phyloP scores from a whole-genome alignment of 2,888 invertebrate species.

The Drosophila multiciliata region DNA sequence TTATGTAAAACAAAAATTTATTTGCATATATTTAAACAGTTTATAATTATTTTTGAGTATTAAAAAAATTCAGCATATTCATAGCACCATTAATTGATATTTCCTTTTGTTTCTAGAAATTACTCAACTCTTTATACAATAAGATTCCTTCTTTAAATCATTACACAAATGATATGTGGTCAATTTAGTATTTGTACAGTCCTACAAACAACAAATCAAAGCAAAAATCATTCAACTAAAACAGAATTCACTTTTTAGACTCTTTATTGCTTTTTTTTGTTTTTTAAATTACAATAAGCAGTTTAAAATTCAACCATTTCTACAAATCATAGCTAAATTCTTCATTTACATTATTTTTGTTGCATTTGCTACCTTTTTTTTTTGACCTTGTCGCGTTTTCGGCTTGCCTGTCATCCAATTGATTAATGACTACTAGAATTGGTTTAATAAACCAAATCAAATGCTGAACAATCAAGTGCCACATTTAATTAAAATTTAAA shows the following conservation, averaged over 20 bases:
- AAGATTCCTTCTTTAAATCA: not conserved
- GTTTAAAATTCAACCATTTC: not conserved
- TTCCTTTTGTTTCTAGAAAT: too few relatives aligned
- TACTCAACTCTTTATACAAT: too few relatives aligned
- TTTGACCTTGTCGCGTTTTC: constrained; percentile 4
- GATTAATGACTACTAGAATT: constrained; percentile 44
- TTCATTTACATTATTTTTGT: not conserved
- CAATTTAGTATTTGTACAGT: not conserved
- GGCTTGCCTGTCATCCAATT: constrained; percentile 25
- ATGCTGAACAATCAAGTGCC: constrained; percentile 46
- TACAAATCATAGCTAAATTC: not conserved
- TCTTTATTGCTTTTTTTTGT: not conserved
- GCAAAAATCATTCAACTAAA: not conserved
- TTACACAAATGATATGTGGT: not conserved
- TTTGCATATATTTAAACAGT: too few relatives aligned
- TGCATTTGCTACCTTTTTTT: not conserved
- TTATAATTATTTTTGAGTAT: too few relatives aligned
- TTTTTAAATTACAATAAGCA: not conserved
- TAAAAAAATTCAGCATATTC: too few relatives aligned
- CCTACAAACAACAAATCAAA: not conserved
- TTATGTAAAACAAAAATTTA: not conserved
- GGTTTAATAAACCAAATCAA: constrained; percentile 33
- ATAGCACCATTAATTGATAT: too few relatives aligned
- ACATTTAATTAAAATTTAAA: constrained; percentile 50
- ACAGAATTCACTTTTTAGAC: not conserved